Conservation (phyloP, 2,888 invertebrate species). For the Zhengitettix transpicula region DNA sequence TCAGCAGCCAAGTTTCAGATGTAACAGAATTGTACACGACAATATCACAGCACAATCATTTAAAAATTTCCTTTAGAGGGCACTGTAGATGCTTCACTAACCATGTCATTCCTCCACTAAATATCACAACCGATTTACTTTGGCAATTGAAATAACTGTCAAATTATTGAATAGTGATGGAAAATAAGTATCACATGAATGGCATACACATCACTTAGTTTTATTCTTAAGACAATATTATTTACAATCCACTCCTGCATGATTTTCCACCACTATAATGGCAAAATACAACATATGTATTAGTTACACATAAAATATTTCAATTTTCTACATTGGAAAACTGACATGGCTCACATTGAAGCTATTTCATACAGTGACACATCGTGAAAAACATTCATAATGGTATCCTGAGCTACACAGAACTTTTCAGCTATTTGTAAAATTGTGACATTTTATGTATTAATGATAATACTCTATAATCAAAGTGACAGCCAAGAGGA, state of each 20-base stretch:
- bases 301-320: neutral
- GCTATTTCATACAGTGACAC: neutral
- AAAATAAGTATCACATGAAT: too few relatives aligned
- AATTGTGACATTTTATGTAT: slow-evolving; percentile 8
- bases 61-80: slow-evolving; percentile 4
- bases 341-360: neutral
- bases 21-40: slow-evolving; percentile 13
- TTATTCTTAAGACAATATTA: too few relatives aligned
- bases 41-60: slow-evolving; percentile 15
- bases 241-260: too few relatives aligned
- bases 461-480: slow-evolving; percentile 9
- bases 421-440: slow-evolving; percentile 1
- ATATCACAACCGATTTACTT: slow-evolving; percentile 7
- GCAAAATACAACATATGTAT: neutral
- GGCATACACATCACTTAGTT: too few relatives aligned
- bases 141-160: neutral
- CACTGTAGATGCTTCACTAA: slow-evolving; percentile 5
- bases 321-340: neutral
- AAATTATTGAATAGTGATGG: too few relatives aligned
- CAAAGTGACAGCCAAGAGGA: slow-evolving; percentile 7
- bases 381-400: slow-evolving; percentile 8
- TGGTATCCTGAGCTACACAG: slow-evolving; percentile 12
- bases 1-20: slow-evolving; percentile 10
- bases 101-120: slow-evolving; percentile 8
- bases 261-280: neutral